Base-by-base conservation (phyloP, 2,888 invertebrate species). In the Pristionchus entomophagus region DNA sequence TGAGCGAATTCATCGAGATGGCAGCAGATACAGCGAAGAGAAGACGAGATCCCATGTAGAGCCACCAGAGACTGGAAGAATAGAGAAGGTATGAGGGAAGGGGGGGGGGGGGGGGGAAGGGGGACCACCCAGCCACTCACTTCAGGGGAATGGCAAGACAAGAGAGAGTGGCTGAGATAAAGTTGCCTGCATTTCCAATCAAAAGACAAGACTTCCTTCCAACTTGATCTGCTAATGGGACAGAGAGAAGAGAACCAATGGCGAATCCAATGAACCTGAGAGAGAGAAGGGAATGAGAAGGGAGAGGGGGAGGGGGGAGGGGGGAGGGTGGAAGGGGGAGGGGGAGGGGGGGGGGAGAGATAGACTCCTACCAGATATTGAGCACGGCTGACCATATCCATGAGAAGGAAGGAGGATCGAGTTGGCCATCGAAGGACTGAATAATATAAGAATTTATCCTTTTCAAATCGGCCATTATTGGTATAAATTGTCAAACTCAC, bases 331-430 rank as follows among this genome's bases (percentile, higher is more conserved):
- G 6, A 29, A 3, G n/a, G n/a, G n/a, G n/a, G n/a, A n/a, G n/a
- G n/a, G n/a, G n/a, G n/a, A n/a, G n/a, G n/a, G n/a, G n/a, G n/a
- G n/a, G n/a, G n/a, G n/a, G n/a, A n/a, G 19, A 69, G 69, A 69
- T 38, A 1, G 38, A 69, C 29, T 17, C 59, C n/a, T 81, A 88
- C 85, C 91, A 91, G 12, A 89, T 86, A 53, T 92, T 91, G 53
- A 92, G 86, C 80, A 91, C 86, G 45, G 88, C 89, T 8, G 91
- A 90, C 92, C 92, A 92, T 17, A 88, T 65, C 92, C 92, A 92
- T 49, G 90, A 88, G 86, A 90, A 92, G 22, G 49, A 69, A 49
- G 49, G 29, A 51, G 86, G 82, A 35, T 84, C 84, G 35, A 84
- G 73, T 45, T 45, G 22, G n/a, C 38, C 29, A 59, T 26, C 29